Evolutionary conservation across 2,888 invertebrate genomes (phyloP), one percentile per base, ranked within the genome.

Genomic region (Pseudeuparius sepicola): DNA sequence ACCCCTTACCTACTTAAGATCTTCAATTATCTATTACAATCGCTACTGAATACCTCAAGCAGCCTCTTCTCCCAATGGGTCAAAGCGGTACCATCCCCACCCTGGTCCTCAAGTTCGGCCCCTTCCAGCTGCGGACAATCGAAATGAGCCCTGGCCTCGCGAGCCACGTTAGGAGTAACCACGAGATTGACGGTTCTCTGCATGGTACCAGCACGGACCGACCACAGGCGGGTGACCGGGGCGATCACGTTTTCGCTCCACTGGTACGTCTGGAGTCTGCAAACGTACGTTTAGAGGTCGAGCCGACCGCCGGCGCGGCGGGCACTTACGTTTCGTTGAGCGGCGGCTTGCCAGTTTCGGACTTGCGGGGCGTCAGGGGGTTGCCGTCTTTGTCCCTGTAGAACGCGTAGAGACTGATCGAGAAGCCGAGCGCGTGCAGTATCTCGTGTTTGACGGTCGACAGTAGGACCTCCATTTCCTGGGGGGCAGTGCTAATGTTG

Each of bases 41-140:
- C n/a, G n/a, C n/a, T n/a, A n/a, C n/a, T n/a, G n/a, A n/a, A n/a
- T n/a, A 92, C 93, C 75, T 98, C 98, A 59, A 97, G 92, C 2
- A 97, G 79, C 34, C 98, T 66, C 57, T 99, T 99, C 64, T 99
- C 98, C 97, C 97, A 98, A 57, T 99, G 98, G 0, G 97, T 97
- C 26, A 96, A 66, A 0, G 88, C 60, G 0, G 98, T 98, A 0
- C 98, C 98, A 47, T 96, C 92, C 10, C 90, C 92, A 0, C 97
- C 97, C 64, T 98, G 97, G 64, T 98, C 93, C 64, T 98, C 97
- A 25, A 98, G 60, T 59, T 98, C 97, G 0, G 96, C 97, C 1
- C 97, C 97, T 64, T 96, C 96, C 17, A 98, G 62, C 23, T 70
- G 64, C 0, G 77, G 67, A 55, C 96, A 96, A 58, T 83, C 78